Conservation (phyloP, 2,797 vertebrate species). For the Hybognathus amarus region DNA sequence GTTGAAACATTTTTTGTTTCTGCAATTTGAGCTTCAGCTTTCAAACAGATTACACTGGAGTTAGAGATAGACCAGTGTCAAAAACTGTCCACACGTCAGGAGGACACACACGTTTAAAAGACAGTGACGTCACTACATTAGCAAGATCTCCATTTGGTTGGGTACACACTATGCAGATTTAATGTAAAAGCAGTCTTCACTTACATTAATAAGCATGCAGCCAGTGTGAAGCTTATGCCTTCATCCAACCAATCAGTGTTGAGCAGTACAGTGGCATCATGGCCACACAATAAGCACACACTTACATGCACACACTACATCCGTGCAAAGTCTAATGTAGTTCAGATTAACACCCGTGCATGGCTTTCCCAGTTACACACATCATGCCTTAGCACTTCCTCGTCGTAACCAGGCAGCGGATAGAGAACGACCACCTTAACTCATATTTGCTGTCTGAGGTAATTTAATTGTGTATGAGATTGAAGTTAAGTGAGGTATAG, state of each 20-base stretch:
- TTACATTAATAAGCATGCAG: background rate
- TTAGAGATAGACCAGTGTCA: background rate
- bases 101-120: background rate
- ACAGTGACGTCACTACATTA: background rate
- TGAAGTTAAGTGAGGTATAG: constrained; percentile 32
- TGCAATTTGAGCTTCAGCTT: constrained; percentile 7
- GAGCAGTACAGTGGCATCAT: constrained; percentile 56
- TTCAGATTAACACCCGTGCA: background rate
- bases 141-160: background rate
- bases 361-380: background rate
- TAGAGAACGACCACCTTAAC: constrained; percentile 7
- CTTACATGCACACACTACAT: background rate
- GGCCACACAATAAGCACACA: constrained; percentile 48
- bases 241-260: constrained; percentile 39
- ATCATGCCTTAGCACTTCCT: background rate
- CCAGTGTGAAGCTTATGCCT: constrained; percentile 57
- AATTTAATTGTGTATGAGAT: constrained; percentile 28
- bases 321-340: no score
- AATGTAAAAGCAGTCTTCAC: background rate
- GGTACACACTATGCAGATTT: background rate
- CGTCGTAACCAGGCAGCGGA: background rate
- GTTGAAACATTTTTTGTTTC: background rate
- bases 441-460: constrained; percentile 30
- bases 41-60: background rate
- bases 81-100: background rate